phyloP scores from a whole-genome alignment of 1,140 invertebrate genomes.

The Caenorhabditis remanei region DNA sequence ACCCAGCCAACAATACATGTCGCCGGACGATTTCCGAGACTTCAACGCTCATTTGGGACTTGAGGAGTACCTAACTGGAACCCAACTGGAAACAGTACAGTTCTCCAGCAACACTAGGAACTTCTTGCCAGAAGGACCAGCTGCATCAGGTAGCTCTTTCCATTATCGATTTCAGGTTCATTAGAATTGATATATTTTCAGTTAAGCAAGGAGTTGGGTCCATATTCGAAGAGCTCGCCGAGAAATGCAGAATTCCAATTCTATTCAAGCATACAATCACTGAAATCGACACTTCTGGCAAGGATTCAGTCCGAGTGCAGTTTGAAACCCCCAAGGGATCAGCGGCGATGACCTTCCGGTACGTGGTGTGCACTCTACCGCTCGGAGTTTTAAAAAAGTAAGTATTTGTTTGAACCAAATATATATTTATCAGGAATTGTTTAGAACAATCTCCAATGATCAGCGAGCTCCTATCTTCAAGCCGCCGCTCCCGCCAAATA shows the following conservation, averaged over 20 bases:
- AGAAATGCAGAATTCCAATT: neutral
- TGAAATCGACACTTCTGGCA: neutral
- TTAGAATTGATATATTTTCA: neutral
- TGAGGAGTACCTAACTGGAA: neutral
- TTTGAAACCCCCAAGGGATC: neutral
- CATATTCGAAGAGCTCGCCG: neutral
- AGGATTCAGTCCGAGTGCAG: neutral
- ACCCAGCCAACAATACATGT: neutral
- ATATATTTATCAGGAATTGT: neutral
- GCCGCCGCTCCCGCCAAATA: neutral
- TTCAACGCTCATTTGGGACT: neutral
- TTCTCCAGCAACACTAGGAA: neutral
- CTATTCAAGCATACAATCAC: neutral
- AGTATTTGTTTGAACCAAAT: neutral
- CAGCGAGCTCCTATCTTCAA: neutral
- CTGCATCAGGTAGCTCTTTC: neutral
- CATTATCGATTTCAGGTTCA: neutral
- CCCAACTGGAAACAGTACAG: neutral
- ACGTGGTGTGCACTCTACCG: neutral
- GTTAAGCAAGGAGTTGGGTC: neutral
- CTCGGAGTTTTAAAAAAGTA: constrained; percentile 12
- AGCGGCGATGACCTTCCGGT: neutral
- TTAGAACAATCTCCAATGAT: neutral
- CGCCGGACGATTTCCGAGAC: neutral
- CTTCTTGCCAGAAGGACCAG: neutral